Conservation (phyloP, 2,888 invertebrate genomes). For the Nemotelus nigrinus region DNA sequence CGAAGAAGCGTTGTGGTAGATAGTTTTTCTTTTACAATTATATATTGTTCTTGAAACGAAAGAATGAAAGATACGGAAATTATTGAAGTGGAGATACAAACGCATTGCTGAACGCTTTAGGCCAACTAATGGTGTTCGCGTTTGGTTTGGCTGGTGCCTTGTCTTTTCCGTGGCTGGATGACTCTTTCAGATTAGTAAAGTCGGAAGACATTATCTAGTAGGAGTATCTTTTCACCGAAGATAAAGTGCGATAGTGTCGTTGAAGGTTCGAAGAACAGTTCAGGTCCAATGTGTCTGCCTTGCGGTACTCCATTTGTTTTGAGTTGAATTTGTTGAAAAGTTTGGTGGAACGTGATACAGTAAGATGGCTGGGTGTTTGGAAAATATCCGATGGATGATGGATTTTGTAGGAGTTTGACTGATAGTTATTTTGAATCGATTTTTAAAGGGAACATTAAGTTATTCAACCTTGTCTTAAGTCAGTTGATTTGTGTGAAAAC, state of each 20-base stretch:
- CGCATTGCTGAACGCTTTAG: too few relatives aligned
- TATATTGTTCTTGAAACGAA: too few relatives aligned
- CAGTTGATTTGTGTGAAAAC: too few relatives aligned
- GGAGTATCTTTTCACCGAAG: not conserved
- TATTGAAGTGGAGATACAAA: too few relatives aligned
- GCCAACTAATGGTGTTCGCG: too few relatives aligned
- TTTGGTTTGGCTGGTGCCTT: not conserved
- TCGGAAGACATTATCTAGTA: constrained; percentile 22
- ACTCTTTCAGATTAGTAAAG: not conserved
- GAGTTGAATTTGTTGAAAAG: not conserved
- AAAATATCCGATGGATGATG: not conserved
- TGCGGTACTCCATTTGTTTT: constrained; percentile 38
- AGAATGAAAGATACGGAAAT: too few relatives aligned
- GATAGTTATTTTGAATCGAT: too few relatives aligned
- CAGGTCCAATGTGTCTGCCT: constrained; percentile 43
- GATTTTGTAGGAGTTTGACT: not conserved
- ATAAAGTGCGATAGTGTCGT: not conserved
- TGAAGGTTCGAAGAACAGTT: constrained; percentile 34
- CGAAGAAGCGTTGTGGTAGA: too few relatives aligned
- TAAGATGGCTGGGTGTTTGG: not conserved
- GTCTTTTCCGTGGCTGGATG: constrained; percentile 34
- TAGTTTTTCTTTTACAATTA: too few relatives aligned
- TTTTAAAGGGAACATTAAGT: too few relatives aligned
- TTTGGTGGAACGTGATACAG: not conserved
- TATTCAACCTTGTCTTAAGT: too few relatives aligned